phyloP scores from a whole-genome alignment of 2,113 vertebrate genomes.

The Crotalus horridus region DNA sequence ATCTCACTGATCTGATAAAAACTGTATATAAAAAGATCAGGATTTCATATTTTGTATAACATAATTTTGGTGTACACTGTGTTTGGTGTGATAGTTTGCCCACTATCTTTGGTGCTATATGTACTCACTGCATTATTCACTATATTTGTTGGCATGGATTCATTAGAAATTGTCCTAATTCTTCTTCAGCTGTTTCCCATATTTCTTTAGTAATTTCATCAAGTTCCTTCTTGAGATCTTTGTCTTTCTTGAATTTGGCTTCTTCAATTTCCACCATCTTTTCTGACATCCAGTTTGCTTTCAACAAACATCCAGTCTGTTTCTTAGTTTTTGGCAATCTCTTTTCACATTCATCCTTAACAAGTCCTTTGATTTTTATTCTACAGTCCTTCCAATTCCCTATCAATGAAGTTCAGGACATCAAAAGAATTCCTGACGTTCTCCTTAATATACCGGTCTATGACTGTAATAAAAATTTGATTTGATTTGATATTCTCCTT shows the following conservation, averaged over 20 bases:
- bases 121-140: too few relatives aligned
- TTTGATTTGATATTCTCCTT: background rate
- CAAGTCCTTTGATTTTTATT: background rate
- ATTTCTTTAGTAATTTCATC: too few relatives aligned
- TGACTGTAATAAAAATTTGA: background rate
- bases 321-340: background rate
- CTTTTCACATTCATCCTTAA: background rate
- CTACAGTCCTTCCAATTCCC: background rate
- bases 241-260: background rate
- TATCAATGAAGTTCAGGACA: background rate
- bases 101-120: too few relatives aligned
- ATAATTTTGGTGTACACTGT: too few relatives aligned
- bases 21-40: too few relatives aligned
- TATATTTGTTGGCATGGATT: too few relatives aligned
- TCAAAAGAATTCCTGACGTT: background rate
- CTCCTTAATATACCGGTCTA: background rate
- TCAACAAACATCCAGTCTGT: background rate
- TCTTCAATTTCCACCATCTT: background rate
- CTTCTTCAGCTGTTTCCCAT: too few relatives aligned
- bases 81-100: too few relatives aligned
- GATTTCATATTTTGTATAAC: too few relatives aligned
- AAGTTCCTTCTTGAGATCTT: background rate
- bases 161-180: too few relatives aligned
- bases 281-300: background rate
- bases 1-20: too few relatives aligned